Base-by-base conservation (phyloP, 2,888 invertebrate genomes). In the Lithophane leautieri region DNA sequence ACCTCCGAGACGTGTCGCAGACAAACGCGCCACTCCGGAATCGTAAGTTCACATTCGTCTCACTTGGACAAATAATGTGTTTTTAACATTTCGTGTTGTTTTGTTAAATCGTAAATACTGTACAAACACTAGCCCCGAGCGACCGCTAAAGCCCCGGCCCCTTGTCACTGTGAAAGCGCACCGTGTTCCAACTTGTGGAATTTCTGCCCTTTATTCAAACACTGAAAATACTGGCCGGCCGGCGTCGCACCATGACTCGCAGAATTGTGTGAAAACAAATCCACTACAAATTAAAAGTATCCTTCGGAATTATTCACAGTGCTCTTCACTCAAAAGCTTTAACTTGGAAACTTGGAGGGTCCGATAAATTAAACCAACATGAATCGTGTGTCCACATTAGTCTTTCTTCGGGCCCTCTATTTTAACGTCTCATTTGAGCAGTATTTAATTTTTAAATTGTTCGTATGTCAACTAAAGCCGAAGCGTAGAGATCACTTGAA, bases 1-100 rank as follows among this genome's bases (percentile, higher is more conserved):
- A 92, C 92, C 91, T 89, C 90, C 86, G 93, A 91, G 93, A 95
- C 96, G 96, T 96, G 96, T 94, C 91, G 91, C 88, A 92, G 95
- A 96, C 96, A 96, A 96, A 96, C 93, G 95, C 91, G 86, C 87
- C 88, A 91, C 93, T 92, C 90, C 93, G 91, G 94, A 93, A 95
- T 95, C 95, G 93, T 95, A 94, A 94, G 94, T 92, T 92, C 93
- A 93, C 95, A 96, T 96, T 96, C 95, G 96, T 96, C 96, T 94
- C 96, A 96, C 92, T 93, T 91, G 94, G 93, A 94, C 96, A 96
- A 96, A 96, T 96, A 96, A 96, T 96, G 95, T 96, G 96, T 96
- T 96, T 96, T 96, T 95, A 96, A 96, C 96, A 95, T 96, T 95
- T 95, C 95, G 93, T 95, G 95, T 96, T 96, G 96, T 96, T 96